Conservation (phyloP, 2,113 vertebrate species). For the Toxostoma redivivum region DNA sequence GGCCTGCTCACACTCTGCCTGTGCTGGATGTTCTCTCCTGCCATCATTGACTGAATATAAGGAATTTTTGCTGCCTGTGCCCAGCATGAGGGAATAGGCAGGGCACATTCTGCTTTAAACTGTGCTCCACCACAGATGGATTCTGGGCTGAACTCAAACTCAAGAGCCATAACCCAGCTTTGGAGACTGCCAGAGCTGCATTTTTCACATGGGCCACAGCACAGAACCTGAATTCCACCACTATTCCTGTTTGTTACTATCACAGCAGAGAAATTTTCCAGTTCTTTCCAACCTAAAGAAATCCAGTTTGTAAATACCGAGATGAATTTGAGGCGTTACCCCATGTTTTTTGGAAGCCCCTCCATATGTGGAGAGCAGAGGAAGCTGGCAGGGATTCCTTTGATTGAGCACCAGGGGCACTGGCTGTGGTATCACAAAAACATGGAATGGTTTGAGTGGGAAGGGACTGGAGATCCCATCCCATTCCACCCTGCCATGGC, state of each 20-base stretch:
- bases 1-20: neutral
- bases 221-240: neutral
- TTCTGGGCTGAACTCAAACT: neutral
- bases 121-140: neutral
- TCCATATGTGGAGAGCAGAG: neutral
- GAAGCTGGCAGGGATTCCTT: neutral
- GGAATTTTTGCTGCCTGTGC: neutral
- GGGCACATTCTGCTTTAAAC: neutral
- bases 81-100: neutral
- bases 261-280: neutral
- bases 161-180: neutral
- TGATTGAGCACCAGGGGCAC: neutral
- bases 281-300: neutral
- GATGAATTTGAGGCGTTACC: neutral
- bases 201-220: neutral
- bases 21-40: neutral
- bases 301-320: neutral
- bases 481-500: neutral
- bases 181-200: neutral
- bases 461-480: accelerated
- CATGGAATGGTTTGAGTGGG: neutral
- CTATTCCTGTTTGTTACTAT: neutral
- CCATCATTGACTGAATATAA: accelerated
- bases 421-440: neutral
- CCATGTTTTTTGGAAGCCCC: neutral